Evolutionary conservation across 2,113 vertebrate species (phyloP).

Genomic region (Pluvianellus socialis): DNA sequence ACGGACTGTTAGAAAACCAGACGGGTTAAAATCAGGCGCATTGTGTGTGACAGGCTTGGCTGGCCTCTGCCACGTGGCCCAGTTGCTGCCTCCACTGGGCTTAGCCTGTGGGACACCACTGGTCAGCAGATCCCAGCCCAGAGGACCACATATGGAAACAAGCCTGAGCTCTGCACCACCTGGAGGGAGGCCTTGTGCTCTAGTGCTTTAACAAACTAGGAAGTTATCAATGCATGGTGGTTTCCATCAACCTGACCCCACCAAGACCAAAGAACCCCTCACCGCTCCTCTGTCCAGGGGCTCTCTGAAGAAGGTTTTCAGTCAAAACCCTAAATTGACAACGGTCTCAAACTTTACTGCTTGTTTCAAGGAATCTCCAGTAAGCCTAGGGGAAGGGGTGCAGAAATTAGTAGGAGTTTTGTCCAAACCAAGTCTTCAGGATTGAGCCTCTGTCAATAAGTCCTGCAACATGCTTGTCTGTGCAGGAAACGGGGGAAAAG

Average conservation of each 20-base stretch:
- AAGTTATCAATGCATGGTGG: not conserved
- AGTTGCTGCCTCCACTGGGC: not conserved
- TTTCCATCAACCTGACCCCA: not conserved
- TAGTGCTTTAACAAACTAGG: not conserved
- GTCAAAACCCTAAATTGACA: not conserved
- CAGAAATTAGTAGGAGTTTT: not conserved
- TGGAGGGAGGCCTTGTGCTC: not conserved
- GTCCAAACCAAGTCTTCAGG: not conserved
- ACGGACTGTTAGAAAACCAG: not conserved
- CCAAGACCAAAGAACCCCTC: not conserved
- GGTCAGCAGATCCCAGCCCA: not conserved
- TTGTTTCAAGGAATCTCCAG: not conserved
- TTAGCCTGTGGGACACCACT: not conserved
- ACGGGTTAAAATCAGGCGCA: not conserved
- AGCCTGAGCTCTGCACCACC: not conserved
- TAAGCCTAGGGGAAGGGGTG: not conserved
- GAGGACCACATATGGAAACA: not conserved
- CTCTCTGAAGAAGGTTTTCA: not conserved
- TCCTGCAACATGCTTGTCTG: constrained; percentile 20
- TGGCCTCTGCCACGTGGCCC: not conserved
- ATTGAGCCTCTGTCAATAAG: not conserved
- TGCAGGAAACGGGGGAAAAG: constrained; percentile 53
- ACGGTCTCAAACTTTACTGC: not conserved
- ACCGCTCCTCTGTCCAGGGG: rapidly evolving
- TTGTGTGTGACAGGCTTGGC: not conserved